Base-by-base conservation (phyloP, 35 echinoderm and acorn worm genomes). In the Lytechinus variegatus region DNA sequence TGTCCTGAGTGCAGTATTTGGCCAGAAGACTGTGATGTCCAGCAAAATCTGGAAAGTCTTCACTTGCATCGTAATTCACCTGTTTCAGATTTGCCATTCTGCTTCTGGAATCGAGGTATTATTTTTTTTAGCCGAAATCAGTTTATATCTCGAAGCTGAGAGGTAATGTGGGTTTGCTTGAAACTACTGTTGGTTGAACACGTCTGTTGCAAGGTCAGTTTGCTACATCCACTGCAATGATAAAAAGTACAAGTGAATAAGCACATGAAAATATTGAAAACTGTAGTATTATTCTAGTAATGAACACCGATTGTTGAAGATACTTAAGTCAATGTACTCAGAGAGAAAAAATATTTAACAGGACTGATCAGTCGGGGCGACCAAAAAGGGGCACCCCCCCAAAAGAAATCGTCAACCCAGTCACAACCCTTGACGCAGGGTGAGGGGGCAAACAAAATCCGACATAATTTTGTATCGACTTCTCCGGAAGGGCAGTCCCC, bases 31-130 rank as follows among this genome's bases (percentile, higher is more conserved):
- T 97, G 91, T 97, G 96, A 94, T 99, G 98, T 9, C 97, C 97
- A 4, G 28, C 89, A 57, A 99, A 99, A 54, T 99, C 96, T 9
- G 98, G 98, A 57, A 91, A 99, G 72, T 99, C 98, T 3, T 99
- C 95, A 79, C 95, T 94, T 3, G 98, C 94, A 29, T 87, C 71
- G 92, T 91, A 97, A 19, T 99, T 96, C 60, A 96, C 24, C 79
- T 99, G 98, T 54, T 94, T 96, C 24, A 95, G 51, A 91, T 97
- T 99, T 16, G 97, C 97, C 97, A 98, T 98, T 60, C 9, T 94
- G 28, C 52, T 4, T 90, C 52, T 90, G 9, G n/a, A 33, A 52
- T 52, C 13, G 28, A 52, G 13, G 88, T 52, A 90, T 90, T 90
- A 14, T 9, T 0, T 14, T 27, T 89, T 44, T 90, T 90, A 24